Evolutionary conservation across 2,113 vertebrate species (phyloP).

Genomic region (Nycticebus coucang): DNA sequence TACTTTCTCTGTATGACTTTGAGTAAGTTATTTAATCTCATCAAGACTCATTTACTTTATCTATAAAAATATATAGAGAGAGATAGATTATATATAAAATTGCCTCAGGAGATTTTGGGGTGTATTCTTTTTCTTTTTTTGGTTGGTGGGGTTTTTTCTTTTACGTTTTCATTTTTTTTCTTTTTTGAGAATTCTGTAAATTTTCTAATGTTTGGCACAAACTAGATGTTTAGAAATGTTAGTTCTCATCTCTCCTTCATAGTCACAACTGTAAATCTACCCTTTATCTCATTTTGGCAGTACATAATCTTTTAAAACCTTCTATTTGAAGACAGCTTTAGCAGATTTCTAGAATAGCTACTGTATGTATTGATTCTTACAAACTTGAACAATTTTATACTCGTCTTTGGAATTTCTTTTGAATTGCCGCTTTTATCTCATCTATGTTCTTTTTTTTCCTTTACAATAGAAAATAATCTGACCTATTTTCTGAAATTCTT

Average conservation of each 20-base stretch:
- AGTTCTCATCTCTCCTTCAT: not conserved
- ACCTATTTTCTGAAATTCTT: constrained; percentile 20
- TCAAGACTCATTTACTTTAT: constrained; percentile 54
- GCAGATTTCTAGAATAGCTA: not conserved
- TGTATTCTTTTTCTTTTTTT: not conserved
- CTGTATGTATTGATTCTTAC: not conserved
- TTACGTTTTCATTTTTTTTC: no score
- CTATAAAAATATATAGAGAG: not conserved
- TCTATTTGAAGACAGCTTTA: constrained; percentile 11
- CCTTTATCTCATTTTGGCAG: not conserved
- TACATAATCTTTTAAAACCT: not conserved
- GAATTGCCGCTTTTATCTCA: constrained; percentile 2
- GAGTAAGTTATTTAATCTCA: constrained; percentile 52
- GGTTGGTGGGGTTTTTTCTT: no score
- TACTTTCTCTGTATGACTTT: constrained; percentile 55
- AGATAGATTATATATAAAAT: not conserved
- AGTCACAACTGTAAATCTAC: constrained; percentile 20
- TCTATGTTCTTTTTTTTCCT: not conserved
- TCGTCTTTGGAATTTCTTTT: constrained; percentile 16
- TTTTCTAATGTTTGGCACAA: not conserved
- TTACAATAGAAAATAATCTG: not conserved
- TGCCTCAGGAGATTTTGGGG: not conserved
- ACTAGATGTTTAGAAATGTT: constrained; percentile 20
- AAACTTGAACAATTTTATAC: not conserved
- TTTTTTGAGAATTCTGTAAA: constrained; percentile 12